These are phyloP conservation scores for Gymnobelideus leadbeateri DNA, from an alignment of 2,113 vertebrate species.

Conservation along the genomic window DNA sequence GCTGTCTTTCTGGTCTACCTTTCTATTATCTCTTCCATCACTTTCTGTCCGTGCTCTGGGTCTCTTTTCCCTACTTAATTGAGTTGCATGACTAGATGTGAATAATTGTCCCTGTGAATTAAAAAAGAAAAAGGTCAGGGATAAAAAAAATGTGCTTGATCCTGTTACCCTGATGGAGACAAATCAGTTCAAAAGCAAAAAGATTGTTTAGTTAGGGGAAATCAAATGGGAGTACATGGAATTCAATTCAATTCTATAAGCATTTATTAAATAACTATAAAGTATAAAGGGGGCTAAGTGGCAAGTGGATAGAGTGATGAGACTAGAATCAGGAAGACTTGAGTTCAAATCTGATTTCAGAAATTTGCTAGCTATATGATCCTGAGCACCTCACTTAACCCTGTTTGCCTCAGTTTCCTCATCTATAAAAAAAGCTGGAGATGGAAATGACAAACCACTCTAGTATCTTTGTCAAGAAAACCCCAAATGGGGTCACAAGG, in stretches of 20 bases:
- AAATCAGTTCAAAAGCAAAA: constrained; percentile 41
- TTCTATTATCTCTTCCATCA: constrained; percentile 65
- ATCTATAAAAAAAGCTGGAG: background rate
- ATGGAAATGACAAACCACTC: too few relatives aligned
- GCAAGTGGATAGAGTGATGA: background rate
- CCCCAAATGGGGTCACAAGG: background rate
- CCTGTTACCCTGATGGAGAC: background rate
- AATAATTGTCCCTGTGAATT: constrained; percentile 34
- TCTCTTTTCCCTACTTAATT: constrained; percentile 61
- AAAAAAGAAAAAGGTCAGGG: background rate
- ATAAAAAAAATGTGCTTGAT: background rate
- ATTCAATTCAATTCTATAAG: background rate
- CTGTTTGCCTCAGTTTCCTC: background rate
- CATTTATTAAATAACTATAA: background rate
- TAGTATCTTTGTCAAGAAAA: too few relatives aligned
- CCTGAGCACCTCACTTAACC: background rate
- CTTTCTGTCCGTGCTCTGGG: constrained; percentile 29
- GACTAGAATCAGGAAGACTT: background rate
- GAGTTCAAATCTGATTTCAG: background rate
- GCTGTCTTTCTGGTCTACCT: constrained; percentile 70
- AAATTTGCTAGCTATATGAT: background rate
- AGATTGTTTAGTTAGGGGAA: background rate
- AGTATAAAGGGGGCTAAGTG: background rate
- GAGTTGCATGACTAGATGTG: constrained; percentile 45
- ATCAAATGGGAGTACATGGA: background rate